Base-by-base conservation (phyloP, 37 sponge, comb jelly and placozoan species). In the Mnemiopsis leidyi region DNA sequence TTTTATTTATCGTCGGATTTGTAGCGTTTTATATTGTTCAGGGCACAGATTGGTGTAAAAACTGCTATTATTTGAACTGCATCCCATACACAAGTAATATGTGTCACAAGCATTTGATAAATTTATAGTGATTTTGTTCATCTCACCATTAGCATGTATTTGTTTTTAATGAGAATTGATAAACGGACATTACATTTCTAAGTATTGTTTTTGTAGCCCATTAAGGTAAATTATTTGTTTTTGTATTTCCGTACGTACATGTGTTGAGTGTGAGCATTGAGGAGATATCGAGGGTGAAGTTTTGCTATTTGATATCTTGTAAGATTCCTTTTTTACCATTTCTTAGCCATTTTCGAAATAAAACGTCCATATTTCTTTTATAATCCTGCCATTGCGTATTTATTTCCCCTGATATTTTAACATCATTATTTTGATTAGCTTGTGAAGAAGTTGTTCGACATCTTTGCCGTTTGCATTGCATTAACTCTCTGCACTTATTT, bases 21-120 rank as follows among this genome's bases (percentile, higher is more conserved):
- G 82, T 96, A 28, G 94, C 96, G 13, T 98, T 98, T 93, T 98
- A 97, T 92, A 68, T 97, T 38, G 92, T 97, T 31, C 96, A 93
- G 9, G 93, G 95, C 83, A 82, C 93, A 2, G 93, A 92, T 36
- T 98, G 97, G 93, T 98, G 98, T 93, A 61, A 71, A 26, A 69
- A 69, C 68, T 98, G 98, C 68, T 93, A 95, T 37, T 98, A 98
- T 93, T 76, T 97, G 69, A 96, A 96, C 93, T 98, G 98, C 93
- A 94, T 98, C 0, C 98, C 98, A 0, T 98, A 97, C 61, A 23
- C 76, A 35, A 7, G 69, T 38, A 93, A 68, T 23, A 69, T 96
- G 25, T 97, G 98, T 40, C 94, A 93, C 18, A 94, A 96, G 28
- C 95, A 94, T 34, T 94, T 94, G 3, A 25, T 69, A 69, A 69